phyloP scores from a whole-genome alignment of 2,113 vertebrate species.

The Bettongia penicillata region DNA sequence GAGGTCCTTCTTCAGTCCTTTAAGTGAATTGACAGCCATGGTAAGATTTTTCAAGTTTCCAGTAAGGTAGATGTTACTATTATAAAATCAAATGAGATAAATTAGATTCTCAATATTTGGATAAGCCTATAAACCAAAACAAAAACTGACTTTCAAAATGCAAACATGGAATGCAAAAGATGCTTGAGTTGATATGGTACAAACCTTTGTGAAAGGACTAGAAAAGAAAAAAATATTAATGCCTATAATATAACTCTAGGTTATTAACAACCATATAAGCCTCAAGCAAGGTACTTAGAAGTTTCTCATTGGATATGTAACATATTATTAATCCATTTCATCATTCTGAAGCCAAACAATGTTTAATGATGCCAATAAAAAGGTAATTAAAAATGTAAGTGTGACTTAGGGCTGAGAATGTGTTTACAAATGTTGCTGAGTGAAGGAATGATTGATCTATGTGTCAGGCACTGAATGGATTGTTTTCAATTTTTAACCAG shows the following conservation, averaged over 20 bases:
- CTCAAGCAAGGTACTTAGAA: conserved; percentile 42
- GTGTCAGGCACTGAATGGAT: background rate
- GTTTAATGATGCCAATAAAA: conserved; percentile 43
- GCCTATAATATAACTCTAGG: conserved; percentile 2
- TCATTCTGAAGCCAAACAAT: conserved; percentile 40
- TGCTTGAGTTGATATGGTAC: background rate
- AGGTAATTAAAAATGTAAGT: background rate
- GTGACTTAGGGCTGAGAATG: conserved; percentile 36
- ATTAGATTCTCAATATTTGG: background rate
- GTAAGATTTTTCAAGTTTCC: background rate
- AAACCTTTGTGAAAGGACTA: background rate
- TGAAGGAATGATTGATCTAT: conserved; percentile 3
- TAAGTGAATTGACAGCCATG: background rate
- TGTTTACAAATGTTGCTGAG: conserved; percentile 12
- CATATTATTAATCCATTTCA: conserved; percentile 34
- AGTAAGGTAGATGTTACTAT: background rate
- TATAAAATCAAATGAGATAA: conserved; percentile 18
- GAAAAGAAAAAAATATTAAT: conserved; percentile 30
- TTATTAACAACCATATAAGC: conserved; percentile 39
- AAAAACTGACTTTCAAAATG: conserved; percentile 11
- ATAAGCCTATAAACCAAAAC: background rate
- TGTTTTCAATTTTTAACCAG: background rate
- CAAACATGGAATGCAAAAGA: background rate
- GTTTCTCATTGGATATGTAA: conserved; percentile 8
- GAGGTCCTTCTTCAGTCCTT: background rate